These are phyloP conservation scores for Rhinolophus ferrumequinum DNA, from an alignment of 2,113 vertebrate species.

Conservation along the genomic window DNA sequence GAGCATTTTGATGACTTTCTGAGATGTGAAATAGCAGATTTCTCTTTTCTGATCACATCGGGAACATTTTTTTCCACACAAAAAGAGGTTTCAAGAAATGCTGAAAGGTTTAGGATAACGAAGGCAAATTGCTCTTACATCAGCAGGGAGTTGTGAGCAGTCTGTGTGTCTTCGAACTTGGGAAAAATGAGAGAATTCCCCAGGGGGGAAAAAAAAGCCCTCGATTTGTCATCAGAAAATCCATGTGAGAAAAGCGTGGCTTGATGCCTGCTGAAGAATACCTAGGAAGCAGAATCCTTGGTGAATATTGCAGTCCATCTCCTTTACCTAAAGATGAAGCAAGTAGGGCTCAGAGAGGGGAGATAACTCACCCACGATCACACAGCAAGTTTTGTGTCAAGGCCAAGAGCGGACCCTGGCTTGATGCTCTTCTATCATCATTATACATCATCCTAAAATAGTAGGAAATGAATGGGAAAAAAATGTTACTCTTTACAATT, in stretches of 20 bases:
- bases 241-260: neutral
- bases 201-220: neutral
- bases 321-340: neutral
- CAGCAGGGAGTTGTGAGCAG: neutral
- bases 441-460: neutral
- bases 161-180: slow-evolving; percentile 32
- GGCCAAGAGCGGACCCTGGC: neutral
- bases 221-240: slow-evolving; percentile 62
- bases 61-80: neutral
- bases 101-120: slow-evolving; percentile 55
- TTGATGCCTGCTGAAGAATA: neutral
- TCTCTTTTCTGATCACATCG: slow-evolving; percentile 36
- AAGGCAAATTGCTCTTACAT: slow-evolving; percentile 49
- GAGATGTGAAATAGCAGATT: slow-evolving; percentile 17
- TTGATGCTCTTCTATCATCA: neutral
- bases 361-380: neutral
- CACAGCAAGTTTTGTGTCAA: neutral
- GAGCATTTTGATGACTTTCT: slow-evolving; percentile 64
- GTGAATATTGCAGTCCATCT: neutral
- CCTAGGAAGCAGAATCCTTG: neutral
- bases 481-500: neutral
- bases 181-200: slow-evolving; percentile 41
- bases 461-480: neutral
- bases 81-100: slow-evolving; percentile 65
- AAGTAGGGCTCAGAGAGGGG: neutral